These are phyloP conservation scores for Neocrepidodera transversa DNA, from an alignment of 2,888 invertebrate species.

Conservation along the genomic window DNA sequence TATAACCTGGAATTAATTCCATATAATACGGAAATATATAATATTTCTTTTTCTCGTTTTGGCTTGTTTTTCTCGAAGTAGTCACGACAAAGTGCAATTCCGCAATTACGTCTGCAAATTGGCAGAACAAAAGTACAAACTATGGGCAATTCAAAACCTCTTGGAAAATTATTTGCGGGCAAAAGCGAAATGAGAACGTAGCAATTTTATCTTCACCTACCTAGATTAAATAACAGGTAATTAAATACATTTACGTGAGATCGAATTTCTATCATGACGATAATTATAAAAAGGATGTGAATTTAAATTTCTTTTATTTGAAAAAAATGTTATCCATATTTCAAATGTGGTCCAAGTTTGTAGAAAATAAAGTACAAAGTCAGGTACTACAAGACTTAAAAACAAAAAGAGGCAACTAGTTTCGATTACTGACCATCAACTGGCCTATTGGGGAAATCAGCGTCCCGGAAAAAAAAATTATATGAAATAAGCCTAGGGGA, in stretches of 20 bases:
- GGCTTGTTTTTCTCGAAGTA: neutral
- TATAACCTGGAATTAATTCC: neutral
- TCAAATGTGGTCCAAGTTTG: too few relatives aligned
- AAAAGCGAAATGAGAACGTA: neutral
- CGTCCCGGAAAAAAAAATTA: too few relatives aligned
- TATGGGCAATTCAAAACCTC: conserved; percentile 17
- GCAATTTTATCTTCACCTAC: neutral
- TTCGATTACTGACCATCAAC: too few relatives aligned
- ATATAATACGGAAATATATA: neutral
- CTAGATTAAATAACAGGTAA: conserved; percentile 3
- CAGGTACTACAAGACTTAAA: too few relatives aligned
- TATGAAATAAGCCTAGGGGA: too few relatives aligned
- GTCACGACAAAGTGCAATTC: conserved; percentile 8
- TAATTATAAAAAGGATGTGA: too few relatives aligned
- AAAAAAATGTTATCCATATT: too few relatives aligned
- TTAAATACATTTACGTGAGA: neutral
- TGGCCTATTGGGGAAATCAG: too few relatives aligned
- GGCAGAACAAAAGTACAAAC: conserved; percentile 24
- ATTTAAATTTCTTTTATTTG: too few relatives aligned
- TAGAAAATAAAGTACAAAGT: too few relatives aligned
- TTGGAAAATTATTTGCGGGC: conserved; percentile 1
- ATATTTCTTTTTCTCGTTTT: neutral
- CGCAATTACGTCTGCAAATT: conserved; percentile 23
- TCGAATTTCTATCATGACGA: neutral
- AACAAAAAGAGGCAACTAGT: too few relatives aligned